Conservation (phyloP, 2,888 invertebrate species). For the Leucophenga maculata region DNA sequence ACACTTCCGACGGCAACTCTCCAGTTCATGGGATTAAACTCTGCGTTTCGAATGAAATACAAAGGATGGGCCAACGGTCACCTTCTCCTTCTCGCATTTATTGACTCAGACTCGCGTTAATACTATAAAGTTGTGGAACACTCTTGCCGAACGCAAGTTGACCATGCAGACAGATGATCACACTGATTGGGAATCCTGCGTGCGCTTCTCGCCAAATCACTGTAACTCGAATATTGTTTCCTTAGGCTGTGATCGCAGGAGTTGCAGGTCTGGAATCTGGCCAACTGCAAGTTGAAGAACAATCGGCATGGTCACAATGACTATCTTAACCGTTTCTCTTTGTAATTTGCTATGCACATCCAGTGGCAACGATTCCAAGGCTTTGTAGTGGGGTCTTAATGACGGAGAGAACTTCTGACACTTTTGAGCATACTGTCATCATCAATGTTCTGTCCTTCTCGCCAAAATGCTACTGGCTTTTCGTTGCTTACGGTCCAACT, state of each 20-base stretch:
- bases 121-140: conserved; percentile 99
- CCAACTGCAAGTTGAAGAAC: conserved; percentile 98
- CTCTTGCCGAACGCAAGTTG: conserved; percentile 98
- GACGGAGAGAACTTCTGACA: conserved; percentile 98
- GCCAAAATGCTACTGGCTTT: conserved; percentile 99
- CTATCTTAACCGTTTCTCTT: conserved; percentile 96
- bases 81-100: conserved; percentile 99
- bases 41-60: conserved; percentile 98
- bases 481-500: conserved; percentile 96
- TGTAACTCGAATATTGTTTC: conserved; percentile 98
- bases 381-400: no score
- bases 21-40: conserved; percentile 99
- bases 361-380: conserved; percentile 98
- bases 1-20: conserved; percentile 97
- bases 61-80: conserved; percentile 98
- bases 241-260: conserved; percentile 96
- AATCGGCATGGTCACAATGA: conserved; percentile 97
- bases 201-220: conserved; percentile 98
- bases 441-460: conserved; percentile 99
- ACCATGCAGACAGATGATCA: conserved; percentile 97
- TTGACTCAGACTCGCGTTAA: conserved; percentile 98
- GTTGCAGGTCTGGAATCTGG: conserved; percentile 98
- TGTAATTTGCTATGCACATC: conserved; percentile 98
- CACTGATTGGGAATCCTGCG: conserved; percentile 98
- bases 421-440: conserved; percentile 96